Evolutionary conservation across 2,797 vertebrate genomes (phyloP).

Genomic region (Anguilla pacifica): DNA sequence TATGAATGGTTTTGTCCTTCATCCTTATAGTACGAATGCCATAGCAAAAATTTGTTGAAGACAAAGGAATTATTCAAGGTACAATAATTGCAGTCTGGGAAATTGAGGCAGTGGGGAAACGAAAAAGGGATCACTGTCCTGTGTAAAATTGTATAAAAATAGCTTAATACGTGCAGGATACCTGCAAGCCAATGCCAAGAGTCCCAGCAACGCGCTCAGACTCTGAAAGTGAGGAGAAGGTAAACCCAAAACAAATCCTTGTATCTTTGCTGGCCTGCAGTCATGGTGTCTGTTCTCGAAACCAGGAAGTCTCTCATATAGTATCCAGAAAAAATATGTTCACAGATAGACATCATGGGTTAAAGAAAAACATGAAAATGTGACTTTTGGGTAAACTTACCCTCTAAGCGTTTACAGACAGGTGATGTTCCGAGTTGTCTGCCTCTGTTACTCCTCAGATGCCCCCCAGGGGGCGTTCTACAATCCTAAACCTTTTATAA

Average conservation of each 20-base stretch:
- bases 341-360: not conserved
- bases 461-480: not conserved
- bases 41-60: not conserved
- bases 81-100: not conserved
- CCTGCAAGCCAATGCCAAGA: not conserved
- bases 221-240: too few species aligned
- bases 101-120: not conserved
- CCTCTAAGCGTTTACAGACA: not conserved
- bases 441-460: not conserved
- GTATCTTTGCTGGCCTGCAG: not conserved
- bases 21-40: not conserved
- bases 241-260: too few species aligned
- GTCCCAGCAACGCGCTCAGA: too few species aligned
- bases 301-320: not conserved
- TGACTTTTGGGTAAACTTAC: not conserved
- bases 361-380: not conserved
- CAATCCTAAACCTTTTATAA: not conserved
- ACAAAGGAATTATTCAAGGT: not conserved
- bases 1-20: not conserved
- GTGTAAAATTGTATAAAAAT: not conserved
- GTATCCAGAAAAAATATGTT: not conserved
- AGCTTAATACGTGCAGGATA: conserved; percentile 1
- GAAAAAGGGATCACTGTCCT: not conserved
- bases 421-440: not conserved
- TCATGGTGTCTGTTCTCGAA: not conserved